phyloP scores from a whole-genome alignment of 2,888 invertebrate genomes.

The Protophormia terraenovae region DNA sequence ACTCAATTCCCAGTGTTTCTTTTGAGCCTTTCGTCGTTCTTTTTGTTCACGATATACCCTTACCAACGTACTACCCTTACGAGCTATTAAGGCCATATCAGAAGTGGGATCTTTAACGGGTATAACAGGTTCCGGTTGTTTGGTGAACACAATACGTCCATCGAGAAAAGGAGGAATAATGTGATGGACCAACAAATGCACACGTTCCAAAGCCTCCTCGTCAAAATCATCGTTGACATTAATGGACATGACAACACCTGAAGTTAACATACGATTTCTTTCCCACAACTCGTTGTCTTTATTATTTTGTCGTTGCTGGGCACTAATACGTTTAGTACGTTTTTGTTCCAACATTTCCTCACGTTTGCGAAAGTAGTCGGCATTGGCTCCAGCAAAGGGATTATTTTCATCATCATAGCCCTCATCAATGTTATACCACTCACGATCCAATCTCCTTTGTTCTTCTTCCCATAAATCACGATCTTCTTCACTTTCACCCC shows the following conservation, averaged over 20 bases:
- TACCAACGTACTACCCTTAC: slow-evolving; percentile 96
- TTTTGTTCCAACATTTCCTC: slow-evolving; percentile 95
- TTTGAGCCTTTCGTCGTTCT: slow-evolving; percentile 97
- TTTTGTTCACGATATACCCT: slow-evolving; percentile 96
- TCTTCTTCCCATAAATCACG: slow-evolving; percentile 94
- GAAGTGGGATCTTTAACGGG: slow-evolving; percentile 97
- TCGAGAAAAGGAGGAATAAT: slow-evolving; percentile 99
- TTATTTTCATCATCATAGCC: slow-evolving; percentile 95
- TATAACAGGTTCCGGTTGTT: slow-evolving; percentile 99
- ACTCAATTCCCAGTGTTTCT: slow-evolving; percentile 99
- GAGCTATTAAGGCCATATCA: slow-evolving; percentile 97
- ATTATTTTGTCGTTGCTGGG: slow-evolving; percentile 97
- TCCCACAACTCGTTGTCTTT: slow-evolving; percentile 99
- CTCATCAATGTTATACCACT: slow-evolving; percentile 98
- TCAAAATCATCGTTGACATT: slow-evolving; percentile 96
- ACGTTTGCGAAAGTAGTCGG: slow-evolving; percentile 95
- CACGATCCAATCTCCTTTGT: slow-evolving; percentile 93
- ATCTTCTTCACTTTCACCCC: slow-evolving; percentile 87
- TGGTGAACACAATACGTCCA: slow-evolving; percentile 99
- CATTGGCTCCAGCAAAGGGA: slow-evolving; percentile 93
- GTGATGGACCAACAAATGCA: slow-evolving; percentile 98
- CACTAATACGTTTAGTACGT: slow-evolving; percentile 95
- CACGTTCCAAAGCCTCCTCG: slow-evolving; percentile 96
- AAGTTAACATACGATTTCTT: slow-evolving; percentile 97
- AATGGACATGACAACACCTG: slow-evolving; percentile 94